A percentile compares a stretch with the other conserved stretches of the same genome.
These are phyloP conservation scores for Hydrotaea diabolus DNA, from an alignment of 2,888 invertebrate genomes.

Conservation along the genomic window DNA sequence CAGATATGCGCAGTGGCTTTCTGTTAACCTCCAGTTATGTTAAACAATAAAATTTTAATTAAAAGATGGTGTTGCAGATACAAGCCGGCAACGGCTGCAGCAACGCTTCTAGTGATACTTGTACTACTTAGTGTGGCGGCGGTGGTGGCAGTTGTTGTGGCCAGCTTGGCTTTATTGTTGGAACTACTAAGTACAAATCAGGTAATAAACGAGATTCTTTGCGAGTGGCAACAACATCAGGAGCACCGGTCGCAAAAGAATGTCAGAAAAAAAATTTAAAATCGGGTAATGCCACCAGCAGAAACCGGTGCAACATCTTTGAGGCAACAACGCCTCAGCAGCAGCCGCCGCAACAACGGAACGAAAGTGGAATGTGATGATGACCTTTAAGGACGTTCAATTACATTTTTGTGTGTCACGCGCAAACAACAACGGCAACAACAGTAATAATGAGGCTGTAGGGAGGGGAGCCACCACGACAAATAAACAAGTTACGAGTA, in stretches of 20 bases:
- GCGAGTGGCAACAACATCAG: slow-evolving; percentile 10
- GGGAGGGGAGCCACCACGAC: background rate
- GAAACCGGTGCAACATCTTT: slow-evolving; percentile 40
- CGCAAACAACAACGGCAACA: slow-evolving; percentile 30
- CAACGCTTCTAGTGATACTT: background rate
- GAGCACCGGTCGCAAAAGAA: background rate
- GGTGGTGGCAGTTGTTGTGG: background rate
- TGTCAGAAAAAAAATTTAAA: too few relatives aligned
- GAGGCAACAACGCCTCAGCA: background rate
- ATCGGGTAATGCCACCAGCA: background rate
- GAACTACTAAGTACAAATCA: background rate
- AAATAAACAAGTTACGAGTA: background rate
- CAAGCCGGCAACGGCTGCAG: background rate
- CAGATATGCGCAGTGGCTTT: background rate
- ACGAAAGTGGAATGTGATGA: slow-evolving; percentile 67
- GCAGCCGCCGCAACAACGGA: slow-evolving; percentile 8
- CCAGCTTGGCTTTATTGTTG: background rate
- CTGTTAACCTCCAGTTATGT: slow-evolving; percentile 42
- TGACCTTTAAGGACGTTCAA: slow-evolving; percentile 75
- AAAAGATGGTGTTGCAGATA: slow-evolving; percentile 46
- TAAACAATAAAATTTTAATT: slow-evolving; percentile 45
- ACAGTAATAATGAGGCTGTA: slow-evolving; percentile 21
- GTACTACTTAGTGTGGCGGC: background rate
- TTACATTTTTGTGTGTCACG: slow-evolving; percentile 57
- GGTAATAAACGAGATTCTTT: slow-evolving; percentile 45